These are phyloP conservation scores for Syrista parreyssii DNA, from an alignment of 2,888 invertebrate genomes.

Conservation along the genomic window DNA sequence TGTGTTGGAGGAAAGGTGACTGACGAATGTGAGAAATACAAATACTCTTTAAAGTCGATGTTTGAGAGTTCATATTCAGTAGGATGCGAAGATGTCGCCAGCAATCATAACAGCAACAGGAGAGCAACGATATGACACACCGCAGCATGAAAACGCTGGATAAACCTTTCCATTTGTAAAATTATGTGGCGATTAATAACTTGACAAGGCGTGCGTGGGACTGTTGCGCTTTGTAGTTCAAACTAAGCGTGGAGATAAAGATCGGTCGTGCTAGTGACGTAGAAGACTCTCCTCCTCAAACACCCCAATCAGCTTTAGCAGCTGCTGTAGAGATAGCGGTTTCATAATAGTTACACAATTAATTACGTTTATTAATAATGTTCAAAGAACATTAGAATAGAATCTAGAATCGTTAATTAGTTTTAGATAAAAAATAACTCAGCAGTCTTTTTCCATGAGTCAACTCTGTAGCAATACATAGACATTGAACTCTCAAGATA, in stretches of 20 bases:
- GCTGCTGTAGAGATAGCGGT: not conserved
- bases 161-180: constrained; percentile 57
- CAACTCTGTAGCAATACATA: not conserved
- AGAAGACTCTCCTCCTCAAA: not conserved
- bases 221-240: constrained; percentile 52
- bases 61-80: not conserved
- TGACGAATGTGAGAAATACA: not conserved
- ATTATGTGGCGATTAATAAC: constrained; percentile 59
- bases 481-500: not conserved
- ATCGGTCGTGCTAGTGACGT: constrained; percentile 50
- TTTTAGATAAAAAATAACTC: not conserved
- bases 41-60: not conserved
- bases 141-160: constrained; percentile 55
- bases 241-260: constrained; percentile 57
- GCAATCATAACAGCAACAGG: not conserved
- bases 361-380: not conserved
- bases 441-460: not conserved
- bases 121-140: not conserved
- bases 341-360: not conserved
- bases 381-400: too few relatives aligned
- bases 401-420: not conserved
- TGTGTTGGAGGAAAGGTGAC: not conserved
- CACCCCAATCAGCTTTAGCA: not conserved
- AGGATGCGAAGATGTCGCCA: not conserved
- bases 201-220: constrained; percentile 55